Evolutionary conservation across 2,888 invertebrate genomes (phyloP).

Genomic region (Azorinus chamasolen): DNA sequence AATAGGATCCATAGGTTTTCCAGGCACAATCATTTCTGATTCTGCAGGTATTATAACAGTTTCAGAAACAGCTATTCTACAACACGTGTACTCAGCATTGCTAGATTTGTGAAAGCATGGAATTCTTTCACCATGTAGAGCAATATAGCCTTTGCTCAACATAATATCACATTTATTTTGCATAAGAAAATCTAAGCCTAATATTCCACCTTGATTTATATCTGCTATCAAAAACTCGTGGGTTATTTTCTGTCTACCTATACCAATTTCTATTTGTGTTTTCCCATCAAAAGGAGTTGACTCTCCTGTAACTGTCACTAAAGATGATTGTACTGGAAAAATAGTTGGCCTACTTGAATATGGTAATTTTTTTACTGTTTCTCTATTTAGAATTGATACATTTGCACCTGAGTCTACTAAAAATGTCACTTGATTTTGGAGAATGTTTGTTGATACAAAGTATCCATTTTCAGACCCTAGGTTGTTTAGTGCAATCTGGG

Average conservation of each 20-base stretch:
- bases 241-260: neutral
- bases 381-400: slow-evolving; percentile 14
- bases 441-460: slow-evolving; percentile 7
- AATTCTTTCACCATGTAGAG: slow-evolving; percentile 13
- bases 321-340: slow-evolving; percentile 4
- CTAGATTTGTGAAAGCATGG: slow-evolving; percentile 20
- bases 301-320: slow-evolving; percentile 18
- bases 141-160: slow-evolving; percentile 16
- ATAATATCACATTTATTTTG: slow-evolving; percentile 24
- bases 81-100: too few relatives aligned
- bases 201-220: too few relatives aligned
- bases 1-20: slow-evolving; percentile 16
- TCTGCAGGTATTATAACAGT: slow-evolving; percentile 12
- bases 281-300: slow-evolving; percentile 17
- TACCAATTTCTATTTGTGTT: neutral
- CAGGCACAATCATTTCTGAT: slow-evolving; percentile 21
- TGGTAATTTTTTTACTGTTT: slow-evolving; percentile 6
- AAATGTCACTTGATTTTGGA: slow-evolving; percentile 10
- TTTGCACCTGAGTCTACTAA: slow-evolving; percentile 25
- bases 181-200: too few relatives aligned
- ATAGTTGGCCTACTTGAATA: too few relatives aligned
- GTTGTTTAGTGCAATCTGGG: slow-evolving; percentile 6
- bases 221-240: slow-evolving; percentile 20
- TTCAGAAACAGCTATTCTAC: too few relatives aligned
- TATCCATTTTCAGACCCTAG: slow-evolving; percentile 11